phyloP scores from a whole-genome alignment of 2,113 vertebrate species.

The Opisthocomus hoazin region DNA sequence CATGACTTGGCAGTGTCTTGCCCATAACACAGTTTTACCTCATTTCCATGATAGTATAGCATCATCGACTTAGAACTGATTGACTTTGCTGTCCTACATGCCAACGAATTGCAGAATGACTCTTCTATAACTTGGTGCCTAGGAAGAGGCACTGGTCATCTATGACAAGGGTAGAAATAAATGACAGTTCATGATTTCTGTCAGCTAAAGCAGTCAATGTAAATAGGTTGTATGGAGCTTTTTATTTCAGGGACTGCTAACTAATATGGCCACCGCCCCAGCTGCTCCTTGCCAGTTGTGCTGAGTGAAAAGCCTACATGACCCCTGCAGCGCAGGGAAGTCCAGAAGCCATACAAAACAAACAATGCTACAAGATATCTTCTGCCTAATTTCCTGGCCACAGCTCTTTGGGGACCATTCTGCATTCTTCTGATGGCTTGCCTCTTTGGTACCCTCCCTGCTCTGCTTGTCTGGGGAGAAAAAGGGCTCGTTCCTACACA shows the following conservation, averaged over 20 bases:
- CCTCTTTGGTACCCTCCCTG: not conserved
- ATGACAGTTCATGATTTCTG: not conserved
- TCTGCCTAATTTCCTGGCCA: slow-evolving; percentile 7
- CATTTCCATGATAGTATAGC: not conserved
- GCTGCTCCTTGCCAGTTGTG: not conserved
- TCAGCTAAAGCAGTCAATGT: not conserved
- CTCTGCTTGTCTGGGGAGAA: not conserved
- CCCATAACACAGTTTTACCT: not conserved
- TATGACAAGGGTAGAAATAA: not conserved
- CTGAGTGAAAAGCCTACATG: not conserved
- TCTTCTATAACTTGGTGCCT: not conserved
- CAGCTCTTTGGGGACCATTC: not conserved
- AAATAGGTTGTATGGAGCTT: not conserved
- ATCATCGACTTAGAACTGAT: not conserved
- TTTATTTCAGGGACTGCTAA: not conserved
- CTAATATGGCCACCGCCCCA: not conserved
- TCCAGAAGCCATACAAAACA: not conserved
- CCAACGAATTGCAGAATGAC: not conserved
- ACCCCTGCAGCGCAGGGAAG: not conserved
- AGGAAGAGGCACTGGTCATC: not conserved
- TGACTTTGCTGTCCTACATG: not conserved
- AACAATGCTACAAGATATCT: not conserved
- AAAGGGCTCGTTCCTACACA: not conserved
- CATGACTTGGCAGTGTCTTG: not conserved
- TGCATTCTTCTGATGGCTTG: slow-evolving; percentile 13